Conservation (phyloP, 2,113 vertebrate species). For the Melanerpes formicivorus region DNA sequence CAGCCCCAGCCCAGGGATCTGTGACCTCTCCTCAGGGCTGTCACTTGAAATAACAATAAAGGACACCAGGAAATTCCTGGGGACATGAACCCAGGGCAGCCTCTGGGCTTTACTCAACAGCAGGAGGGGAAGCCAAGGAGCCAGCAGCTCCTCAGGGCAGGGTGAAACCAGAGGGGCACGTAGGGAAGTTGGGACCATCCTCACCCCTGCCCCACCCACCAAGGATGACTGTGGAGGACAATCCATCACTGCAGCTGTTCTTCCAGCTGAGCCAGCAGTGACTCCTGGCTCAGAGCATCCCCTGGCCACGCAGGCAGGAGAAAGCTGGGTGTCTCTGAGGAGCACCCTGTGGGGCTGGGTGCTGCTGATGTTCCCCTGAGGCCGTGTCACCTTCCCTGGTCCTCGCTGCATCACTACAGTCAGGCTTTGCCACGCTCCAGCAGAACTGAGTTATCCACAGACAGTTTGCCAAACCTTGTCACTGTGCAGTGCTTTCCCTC, state of each 20-base stretch:
- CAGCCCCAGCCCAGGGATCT: background rate
- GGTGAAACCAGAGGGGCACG: background rate
- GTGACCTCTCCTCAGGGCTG: background rate
- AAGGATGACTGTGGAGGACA: background rate
- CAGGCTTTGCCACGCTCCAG: background rate
- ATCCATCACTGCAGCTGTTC: background rate
- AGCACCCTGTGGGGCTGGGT: accelerated
- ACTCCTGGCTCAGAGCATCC: accelerated
- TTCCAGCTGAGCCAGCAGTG: background rate
- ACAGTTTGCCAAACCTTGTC: background rate
- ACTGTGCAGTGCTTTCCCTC: background rate
- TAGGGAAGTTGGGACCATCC: background rate
- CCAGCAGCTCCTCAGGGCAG: too few species aligned
- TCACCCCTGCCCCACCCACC: background rate
- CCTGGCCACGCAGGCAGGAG: background rate
- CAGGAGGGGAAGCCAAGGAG: background rate
- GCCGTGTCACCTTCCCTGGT: background rate
- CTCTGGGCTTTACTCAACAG: background rate
- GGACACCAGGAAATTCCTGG: background rate
- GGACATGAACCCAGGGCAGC: background rate
- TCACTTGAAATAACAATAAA: background rate
- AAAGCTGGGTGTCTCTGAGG: background rate
- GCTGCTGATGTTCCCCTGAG: accelerated
- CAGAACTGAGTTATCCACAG: background rate
- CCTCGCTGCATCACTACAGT: accelerated